These are phyloP conservation scores for Philereme vetulata DNA, from an alignment of 2,888 invertebrate species.

Conservation along the genomic window DNA sequence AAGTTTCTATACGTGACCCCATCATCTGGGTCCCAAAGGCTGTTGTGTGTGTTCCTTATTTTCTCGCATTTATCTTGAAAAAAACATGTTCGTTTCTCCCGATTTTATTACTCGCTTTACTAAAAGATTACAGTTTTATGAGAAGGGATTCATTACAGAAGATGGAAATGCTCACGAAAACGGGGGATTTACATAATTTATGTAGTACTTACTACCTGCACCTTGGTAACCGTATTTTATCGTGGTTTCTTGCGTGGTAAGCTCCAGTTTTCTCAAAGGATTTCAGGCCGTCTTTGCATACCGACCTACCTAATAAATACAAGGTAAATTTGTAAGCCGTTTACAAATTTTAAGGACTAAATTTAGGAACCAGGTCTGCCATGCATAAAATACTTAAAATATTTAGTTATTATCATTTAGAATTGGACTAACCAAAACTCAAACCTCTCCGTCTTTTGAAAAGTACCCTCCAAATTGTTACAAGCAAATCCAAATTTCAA, in stretches of 20 bases:
- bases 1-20: slow-evolving; percentile 77
- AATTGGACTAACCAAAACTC: too few species aligned
- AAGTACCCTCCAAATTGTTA: slow-evolving; percentile 13
- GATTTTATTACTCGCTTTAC: slow-evolving; percentile 66
- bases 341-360: too few species aligned
- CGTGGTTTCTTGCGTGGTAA: slow-evolving; percentile 3
- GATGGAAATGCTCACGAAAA: slow-evolving; percentile 46
- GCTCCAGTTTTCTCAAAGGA: background rate
- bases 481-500: slow-evolving; percentile 23
- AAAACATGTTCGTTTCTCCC: slow-evolving; percentile 49
- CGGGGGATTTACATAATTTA: slow-evolving; percentile 55
- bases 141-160: slow-evolving; percentile 53
- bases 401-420: too few species aligned
- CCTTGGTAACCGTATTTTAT: slow-evolving; percentile 1
- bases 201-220: slow-evolving; percentile 32
- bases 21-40: slow-evolving; percentile 60
- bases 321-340: too few species aligned
- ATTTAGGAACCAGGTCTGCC: too few species aligned
- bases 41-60: slow-evolving; percentile 45
- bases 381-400: too few species aligned
- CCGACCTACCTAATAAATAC: too few species aligned
- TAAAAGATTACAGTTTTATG: slow-evolving; percentile 55
- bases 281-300: too few species aligned
- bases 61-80: slow-evolving; percentile 57
- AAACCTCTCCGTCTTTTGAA: background rate